Evolutionary conservation across 2,113 vertebrate genomes (phyloP), one percentile per base, ranked within the genome.

Genomic region (Tor tambroides): DNA sequence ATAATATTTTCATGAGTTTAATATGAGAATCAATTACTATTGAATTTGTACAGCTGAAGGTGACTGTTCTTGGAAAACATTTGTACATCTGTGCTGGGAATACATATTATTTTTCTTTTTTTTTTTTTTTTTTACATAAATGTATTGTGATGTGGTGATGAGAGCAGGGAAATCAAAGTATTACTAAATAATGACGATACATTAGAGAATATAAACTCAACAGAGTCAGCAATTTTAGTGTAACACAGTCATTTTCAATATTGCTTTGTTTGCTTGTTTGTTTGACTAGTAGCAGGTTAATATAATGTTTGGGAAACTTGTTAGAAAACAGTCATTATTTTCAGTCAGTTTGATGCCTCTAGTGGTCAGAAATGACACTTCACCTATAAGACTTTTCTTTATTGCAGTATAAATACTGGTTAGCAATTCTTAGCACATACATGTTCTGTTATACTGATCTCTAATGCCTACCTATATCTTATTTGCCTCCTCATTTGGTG

Each of bases 21-120:
- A 46, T 15, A 75, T 43, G 72, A 46, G 38, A 75, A 43, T 75
- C 23, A 75, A 75, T 46, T 75, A 15, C 72, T 26, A 75, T 75
- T 75, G 72, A 75, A 75, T 43, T 72, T 75, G 38, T 38, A 74
- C 71, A 38, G 35, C 11, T 41, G 71, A 46, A 46, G 14, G 6
- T 75, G 72, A 26, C 35, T 65, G 61, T 46, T 75, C 41, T 75
- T 75, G 32, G 10, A 46, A 12, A 75, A 46, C 23, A 74, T 43
- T 74, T 74, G 35, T 43, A 14, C 38, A 46, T 75, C 23, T 75
- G 5, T 75, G 38, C 72, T n/a, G 41, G 41, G 38, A 75, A 74
- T n/a, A 41, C 5, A 69, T 19, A 28, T 43, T 2, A 7, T 6
- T n/a, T n/a, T n/a, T n/a, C n/a, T n/a, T n/a, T n/a, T n/a, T n/a